Evolutionary conservation across 2,888 invertebrate species (phyloP).

Genomic region (Antitype chi): DNA sequence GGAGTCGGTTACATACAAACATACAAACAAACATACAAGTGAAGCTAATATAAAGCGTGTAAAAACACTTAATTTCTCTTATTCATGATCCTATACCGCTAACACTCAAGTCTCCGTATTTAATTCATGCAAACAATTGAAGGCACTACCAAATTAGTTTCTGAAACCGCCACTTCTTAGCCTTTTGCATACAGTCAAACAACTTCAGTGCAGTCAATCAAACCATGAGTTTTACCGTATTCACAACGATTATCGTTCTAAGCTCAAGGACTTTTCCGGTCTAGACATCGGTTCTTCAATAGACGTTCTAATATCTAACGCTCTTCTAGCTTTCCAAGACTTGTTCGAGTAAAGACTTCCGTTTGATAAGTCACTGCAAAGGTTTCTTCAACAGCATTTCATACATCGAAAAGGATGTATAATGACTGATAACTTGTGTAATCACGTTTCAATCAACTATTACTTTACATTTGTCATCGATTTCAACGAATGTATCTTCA

Average conservation of each 20-base stretch:
- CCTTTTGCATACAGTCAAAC: not conserved
- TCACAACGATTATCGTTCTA: not conserved
- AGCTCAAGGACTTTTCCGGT: not conserved
- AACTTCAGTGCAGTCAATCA: not conserved
- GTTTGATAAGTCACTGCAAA: conserved; percentile 10
- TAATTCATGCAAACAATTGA: not conserved
- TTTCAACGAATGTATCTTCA: conserved; percentile 34
- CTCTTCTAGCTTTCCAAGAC: not conserved
- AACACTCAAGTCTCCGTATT: not conserved
- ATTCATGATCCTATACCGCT: not conserved
- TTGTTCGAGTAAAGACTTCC: conserved; percentile 28
- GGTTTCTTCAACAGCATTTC: conserved; percentile 11
- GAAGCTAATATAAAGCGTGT: no score
- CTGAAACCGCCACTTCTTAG: not conserved
- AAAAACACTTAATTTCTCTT: no score
- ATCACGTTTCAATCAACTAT: conserved; percentile 8
- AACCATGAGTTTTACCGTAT: not conserved
- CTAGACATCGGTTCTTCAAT: conserved; percentile 1
- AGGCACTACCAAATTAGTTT: not conserved
- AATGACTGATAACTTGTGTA: conserved; percentile 16
- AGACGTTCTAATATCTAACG: not conserved
- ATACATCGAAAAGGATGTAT: not conserved
- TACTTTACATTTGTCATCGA: conserved; percentile 17
- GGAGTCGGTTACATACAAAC: no score
- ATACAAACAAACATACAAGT: no score